phyloP scores from a whole-genome alignment of 2,113 vertebrate species.

The Lutjanus erythropterus region DNA sequence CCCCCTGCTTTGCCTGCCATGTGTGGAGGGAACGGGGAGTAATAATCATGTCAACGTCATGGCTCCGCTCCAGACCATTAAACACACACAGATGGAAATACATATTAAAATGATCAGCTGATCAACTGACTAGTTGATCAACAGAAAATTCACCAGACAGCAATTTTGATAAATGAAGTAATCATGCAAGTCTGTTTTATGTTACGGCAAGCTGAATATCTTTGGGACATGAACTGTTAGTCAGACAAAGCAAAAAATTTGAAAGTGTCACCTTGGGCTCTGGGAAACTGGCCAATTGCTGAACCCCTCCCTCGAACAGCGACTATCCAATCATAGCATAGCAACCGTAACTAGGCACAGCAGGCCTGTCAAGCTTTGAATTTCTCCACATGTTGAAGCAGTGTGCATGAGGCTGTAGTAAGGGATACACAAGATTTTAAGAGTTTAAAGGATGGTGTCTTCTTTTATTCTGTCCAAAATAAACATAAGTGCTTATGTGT shows the following conservation, averaged over 20 bases:
- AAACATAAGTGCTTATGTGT: not conserved
- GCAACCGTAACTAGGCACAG: not conserved
- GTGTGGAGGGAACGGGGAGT: slow-evolving; percentile 2
- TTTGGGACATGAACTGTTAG: not conserved
- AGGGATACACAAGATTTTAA: not conserved
- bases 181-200: not conserved
- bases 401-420: not conserved
- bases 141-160: not conserved
- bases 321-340: not conserved
- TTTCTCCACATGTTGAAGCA: not conserved
- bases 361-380: not conserved
- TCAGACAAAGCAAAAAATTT: not conserved
- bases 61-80: slow-evolving; percentile 33
- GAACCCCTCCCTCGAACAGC: not conserved
- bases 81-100: not conserved
- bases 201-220: not conserved
- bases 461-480: not conserved
- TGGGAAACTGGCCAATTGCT: not conserved
- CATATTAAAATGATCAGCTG: not conserved
- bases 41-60: slow-evolving; percentile 13
- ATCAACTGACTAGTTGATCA: not conserved
- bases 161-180: not conserved
- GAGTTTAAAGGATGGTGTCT: not conserved
- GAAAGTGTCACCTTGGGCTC: not conserved
- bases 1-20: slow-evolving; percentile 27